Evolutionary conservation across 1,140 invertebrate genomes (phyloP).

Genomic region (Paraescarpia echinospica): DNA sequence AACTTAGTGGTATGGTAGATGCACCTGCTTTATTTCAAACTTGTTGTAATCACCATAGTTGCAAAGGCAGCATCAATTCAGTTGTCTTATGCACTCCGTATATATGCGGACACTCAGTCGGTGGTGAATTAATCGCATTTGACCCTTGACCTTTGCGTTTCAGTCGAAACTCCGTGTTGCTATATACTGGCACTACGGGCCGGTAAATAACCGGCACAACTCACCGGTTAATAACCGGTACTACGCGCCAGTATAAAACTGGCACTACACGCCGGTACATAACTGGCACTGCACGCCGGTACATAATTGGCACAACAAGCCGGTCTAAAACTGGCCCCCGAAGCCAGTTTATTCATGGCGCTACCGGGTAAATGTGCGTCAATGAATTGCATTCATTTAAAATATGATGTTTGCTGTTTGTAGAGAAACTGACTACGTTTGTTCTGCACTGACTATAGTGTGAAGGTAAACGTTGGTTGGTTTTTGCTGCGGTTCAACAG

Average conservation of each 20-base stretch:
- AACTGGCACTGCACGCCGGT: background rate
- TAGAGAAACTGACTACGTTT: background rate
- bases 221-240: background rate
- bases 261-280: slow-evolving; percentile 3
- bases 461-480: background rate
- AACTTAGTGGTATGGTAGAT: background rate
- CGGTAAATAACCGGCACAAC: background rate
- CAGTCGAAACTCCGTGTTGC: background rate
- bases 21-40: background rate
- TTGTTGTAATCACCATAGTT: background rate
- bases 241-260: background rate
- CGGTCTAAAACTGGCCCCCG: background rate
- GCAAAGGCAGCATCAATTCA: background rate
- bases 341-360: background rate
- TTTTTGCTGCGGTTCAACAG: background rate
- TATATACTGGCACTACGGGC: background rate
- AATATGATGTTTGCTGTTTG: background rate
- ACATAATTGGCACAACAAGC: background rate
- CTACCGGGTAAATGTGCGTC: slow-evolving; percentile 3
- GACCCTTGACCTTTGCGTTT: slow-evolving; percentile 3
- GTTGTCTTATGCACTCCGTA: background rate
- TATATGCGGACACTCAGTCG: background rate
- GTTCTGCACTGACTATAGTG: background rate
- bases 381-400: background rate
- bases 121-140: slow-evolving; percentile 5